phyloP scores from a whole-genome alignment of 2,888 invertebrate species.

The Melinaea marsaeus region DNA sequence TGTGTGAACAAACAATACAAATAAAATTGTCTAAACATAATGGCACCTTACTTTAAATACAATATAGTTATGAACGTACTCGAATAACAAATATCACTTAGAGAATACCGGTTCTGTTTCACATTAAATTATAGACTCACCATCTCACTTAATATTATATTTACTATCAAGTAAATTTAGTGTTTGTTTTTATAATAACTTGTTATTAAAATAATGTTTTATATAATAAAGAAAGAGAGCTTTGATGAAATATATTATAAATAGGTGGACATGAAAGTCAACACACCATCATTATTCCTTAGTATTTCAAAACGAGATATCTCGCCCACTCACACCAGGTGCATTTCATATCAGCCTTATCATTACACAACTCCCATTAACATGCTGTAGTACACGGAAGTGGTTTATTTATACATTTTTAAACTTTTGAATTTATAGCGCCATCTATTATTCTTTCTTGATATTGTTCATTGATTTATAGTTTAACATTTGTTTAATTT shows the following conservation, averaged over 20 bases:
- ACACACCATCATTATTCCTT: conserved; percentile 48
- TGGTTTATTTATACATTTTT: conserved; percentile 2
- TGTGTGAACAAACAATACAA: conserved; percentile 29
- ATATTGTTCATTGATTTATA: no score
- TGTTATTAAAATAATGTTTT: neutral
- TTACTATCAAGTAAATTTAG: conserved; percentile 10
- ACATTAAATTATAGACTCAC: conserved; percentile 47
- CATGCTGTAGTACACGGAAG: conserved; percentile 23
- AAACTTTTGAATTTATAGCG: no score
- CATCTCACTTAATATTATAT: conserved; percentile 32
- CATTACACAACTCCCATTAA: conserved; percentile 48
- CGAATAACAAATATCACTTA: conserved; percentile 65
- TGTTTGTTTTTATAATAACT: conserved; percentile 20
- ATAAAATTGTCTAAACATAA: neutral
- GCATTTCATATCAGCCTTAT: conserved; percentile 55
- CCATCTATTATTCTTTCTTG: no score
- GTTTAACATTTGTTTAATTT: no score
- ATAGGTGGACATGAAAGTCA: conserved; percentile 13
- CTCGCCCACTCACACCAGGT: conserved; percentile 68
- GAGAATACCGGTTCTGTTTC: conserved; percentile 65
- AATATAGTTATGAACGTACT: conserved; percentile 36
- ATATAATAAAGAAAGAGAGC: neutral
- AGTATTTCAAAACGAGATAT: conserved; percentile 54
- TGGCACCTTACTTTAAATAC: conserved; percentile 38
- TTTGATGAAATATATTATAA: conserved; percentile 1